Evolutionary conservation across 2,113 vertebrate species (phyloP).

Genomic region (Melanerpes aurifrons): DNA sequence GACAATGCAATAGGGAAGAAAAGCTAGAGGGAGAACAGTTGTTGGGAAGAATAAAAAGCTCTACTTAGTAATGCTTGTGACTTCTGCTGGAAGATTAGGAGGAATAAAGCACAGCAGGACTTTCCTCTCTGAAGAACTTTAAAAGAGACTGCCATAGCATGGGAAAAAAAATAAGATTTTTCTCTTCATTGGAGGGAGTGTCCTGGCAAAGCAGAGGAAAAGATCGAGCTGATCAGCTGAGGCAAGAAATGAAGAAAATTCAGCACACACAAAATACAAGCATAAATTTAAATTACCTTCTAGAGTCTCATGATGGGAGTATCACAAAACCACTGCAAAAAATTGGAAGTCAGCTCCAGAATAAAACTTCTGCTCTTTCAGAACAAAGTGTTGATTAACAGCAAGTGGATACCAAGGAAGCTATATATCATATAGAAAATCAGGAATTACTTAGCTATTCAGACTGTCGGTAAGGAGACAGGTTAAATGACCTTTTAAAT

Average conservation of each 20-base stretch:
- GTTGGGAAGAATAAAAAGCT: conserved; percentile 19
- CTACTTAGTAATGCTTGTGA: background rate
- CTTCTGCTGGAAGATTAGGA: background rate
- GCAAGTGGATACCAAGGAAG: background rate
- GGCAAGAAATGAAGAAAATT: background rate
- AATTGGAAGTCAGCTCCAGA: background rate
- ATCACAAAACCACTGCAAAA: background rate
- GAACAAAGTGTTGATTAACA: background rate
- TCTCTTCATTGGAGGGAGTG: background rate
- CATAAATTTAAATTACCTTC: conserved; percentile 9
- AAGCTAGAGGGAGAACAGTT: conserved; percentile 24
- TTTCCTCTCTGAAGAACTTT: background rate
- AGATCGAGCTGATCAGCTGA: background rate
- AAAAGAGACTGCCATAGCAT: background rate
- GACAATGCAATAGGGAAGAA: conserved; percentile 15
- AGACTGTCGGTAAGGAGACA: background rate
- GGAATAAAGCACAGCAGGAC: background rate
- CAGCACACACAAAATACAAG: background rate
- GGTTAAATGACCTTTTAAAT: background rate
- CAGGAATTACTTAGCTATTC: background rate
- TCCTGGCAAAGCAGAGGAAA: background rate
- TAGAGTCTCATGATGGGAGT: background rate
- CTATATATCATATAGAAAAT: background rate
- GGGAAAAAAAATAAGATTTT: background rate
- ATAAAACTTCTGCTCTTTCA: background rate